phyloP scores from a whole-genome alignment of 2,113 vertebrate genomes.

The Raphicerus campestris region DNA sequence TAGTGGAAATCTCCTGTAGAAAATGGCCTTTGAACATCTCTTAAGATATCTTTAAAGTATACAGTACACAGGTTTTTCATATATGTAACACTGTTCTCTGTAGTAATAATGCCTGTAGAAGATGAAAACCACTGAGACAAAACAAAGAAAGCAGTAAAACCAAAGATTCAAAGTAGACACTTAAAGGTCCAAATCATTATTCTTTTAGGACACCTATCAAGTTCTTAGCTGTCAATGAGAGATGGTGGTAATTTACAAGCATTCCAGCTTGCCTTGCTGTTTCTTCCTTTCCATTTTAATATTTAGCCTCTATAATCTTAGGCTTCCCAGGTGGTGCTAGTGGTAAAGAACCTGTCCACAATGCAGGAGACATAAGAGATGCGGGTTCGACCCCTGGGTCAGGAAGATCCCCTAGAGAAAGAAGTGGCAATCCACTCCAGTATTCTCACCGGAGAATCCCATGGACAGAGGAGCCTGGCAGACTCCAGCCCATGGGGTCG shows the following conservation, averaged over 20 bases:
- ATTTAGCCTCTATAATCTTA: too few relatives aligned
- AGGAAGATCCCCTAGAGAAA: background rate
- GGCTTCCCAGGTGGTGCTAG: background rate
- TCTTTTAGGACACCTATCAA: background rate
- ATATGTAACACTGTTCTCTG: fast-evolving
- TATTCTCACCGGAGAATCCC: background rate
- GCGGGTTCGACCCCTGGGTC: fast-evolving
- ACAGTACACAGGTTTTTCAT: background rate
- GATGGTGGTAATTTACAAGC: too few relatives aligned
- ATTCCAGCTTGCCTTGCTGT: too few relatives aligned
- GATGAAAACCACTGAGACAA: background rate
- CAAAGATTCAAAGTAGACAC: background rate
- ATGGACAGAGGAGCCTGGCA: background rate
- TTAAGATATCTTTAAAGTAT: background rate
- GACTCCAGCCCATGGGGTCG: background rate
- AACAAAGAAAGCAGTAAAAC: background rate
- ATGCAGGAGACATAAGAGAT: background rate
- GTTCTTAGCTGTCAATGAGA: background rate
- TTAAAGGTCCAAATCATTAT: background rate
- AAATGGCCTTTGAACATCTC: background rate
- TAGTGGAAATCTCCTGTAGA: background rate
- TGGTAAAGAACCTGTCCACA: background rate
- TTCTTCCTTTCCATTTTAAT: background rate
- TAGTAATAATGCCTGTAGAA: background rate
- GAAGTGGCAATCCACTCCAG: background rate